Conservation (phyloP, 2,888 invertebrate species). For the Tetranychus piercei region DNA sequence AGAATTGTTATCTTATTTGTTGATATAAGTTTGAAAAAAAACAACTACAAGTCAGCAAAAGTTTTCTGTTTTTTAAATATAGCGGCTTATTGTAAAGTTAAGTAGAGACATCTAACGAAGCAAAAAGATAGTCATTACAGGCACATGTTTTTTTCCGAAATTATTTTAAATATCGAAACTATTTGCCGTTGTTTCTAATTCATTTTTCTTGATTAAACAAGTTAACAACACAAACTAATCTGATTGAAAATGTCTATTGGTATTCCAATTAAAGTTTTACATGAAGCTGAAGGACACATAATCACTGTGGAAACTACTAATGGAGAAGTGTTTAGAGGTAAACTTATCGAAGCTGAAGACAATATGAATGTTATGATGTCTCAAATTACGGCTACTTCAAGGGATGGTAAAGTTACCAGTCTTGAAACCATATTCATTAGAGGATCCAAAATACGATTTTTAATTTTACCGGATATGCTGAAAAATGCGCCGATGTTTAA, state of each 20-base stretch:
- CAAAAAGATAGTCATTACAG: no score
- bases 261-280: slow-evolving; percentile 96
- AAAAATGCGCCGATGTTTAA: slow-evolving; percentile 47
- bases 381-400: slow-evolving; percentile 71
- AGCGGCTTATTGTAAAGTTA: no score
- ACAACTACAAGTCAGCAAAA: no score
- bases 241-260: slow-evolving; percentile 70
- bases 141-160: no score
- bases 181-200: no score
- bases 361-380: slow-evolving; percentile 99
- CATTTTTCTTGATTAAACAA: no score
- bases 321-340: slow-evolving; percentile 92
- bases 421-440: slow-evolving; percentile 95
- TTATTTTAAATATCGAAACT: no score
- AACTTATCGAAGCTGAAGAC: slow-evolving; percentile 95
- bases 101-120: no score
- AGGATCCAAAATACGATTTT: slow-evolving; percentile 89
- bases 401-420: slow-evolving; percentile 80
- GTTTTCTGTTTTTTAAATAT: no score
- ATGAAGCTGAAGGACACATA: slow-evolving; percentile 97
- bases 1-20: no score
- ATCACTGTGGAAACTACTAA: slow-evolving; percentile 95
- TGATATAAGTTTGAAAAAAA: no score
- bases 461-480: slow-evolving; percentile 96
- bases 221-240: no score